phyloP scores from a whole-genome alignment of 2,888 invertebrate genomes.

The Lottia scabra region DNA sequence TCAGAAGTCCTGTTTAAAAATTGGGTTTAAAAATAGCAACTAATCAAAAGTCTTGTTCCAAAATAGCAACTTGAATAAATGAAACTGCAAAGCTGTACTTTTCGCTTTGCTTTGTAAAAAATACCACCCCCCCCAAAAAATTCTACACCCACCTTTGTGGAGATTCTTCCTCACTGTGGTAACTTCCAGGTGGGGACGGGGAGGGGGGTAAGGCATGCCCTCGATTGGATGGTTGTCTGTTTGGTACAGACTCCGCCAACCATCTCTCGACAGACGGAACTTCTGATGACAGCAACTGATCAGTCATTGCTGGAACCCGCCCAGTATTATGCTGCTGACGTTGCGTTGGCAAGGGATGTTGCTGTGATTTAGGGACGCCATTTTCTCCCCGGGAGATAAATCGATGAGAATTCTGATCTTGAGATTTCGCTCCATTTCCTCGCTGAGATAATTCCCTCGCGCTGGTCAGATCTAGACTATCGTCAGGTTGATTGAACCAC shows the following conservation, averaged over 20 bases:
- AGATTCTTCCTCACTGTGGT: constrained; percentile 51
- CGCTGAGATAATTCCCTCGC: neutral
- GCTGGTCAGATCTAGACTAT: neutral
- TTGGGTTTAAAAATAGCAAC: too few relatives aligned
- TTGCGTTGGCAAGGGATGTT: neutral
- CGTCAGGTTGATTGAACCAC: neutral
- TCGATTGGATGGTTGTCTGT: constrained; percentile 5
- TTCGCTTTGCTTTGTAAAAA: too few relatives aligned
- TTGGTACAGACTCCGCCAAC: constrained; percentile 24
- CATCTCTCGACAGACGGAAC: constrained; percentile 32
- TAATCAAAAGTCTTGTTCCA: too few relatives aligned
- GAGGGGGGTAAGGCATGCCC: constrained; percentile 39
- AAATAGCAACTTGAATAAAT: too few relatives aligned
- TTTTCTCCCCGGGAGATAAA: neutral
- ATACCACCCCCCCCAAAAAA: too few relatives aligned
- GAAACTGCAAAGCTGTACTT: too few relatives aligned
- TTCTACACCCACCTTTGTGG: constrained; percentile 18
- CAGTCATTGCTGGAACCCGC: constrained; percentile 11
- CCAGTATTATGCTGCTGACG: neutral
- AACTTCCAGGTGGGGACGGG: constrained; percentile 53
- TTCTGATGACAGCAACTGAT: constrained; percentile 15
- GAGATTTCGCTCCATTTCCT: neutral
- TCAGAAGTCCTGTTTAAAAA: too few relatives aligned
- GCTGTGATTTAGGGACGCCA: neutral
- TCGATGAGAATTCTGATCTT: constrained; percentile 10